Evolutionary conservation across 2,797 vertebrate genomes (phyloP).

Genomic region (Nasua narica): DNA sequence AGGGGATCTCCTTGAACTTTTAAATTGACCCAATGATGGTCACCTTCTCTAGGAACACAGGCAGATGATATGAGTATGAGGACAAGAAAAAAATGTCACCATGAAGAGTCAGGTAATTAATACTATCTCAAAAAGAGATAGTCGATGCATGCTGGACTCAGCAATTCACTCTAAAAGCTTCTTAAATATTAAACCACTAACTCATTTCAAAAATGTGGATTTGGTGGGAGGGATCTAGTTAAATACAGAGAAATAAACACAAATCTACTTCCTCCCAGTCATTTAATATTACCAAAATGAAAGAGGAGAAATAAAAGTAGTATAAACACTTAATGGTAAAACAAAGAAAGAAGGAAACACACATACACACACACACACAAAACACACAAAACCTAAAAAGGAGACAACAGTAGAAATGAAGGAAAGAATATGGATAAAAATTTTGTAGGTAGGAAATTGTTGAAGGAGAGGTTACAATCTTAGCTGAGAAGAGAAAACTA

Average conservation of each 20-base stretch:
- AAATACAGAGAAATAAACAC: not conserved
- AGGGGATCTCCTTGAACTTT: not conserved
- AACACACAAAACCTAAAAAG: not conserved
- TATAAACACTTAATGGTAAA: not conserved
- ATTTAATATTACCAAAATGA: not conserved
- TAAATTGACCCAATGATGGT: not conserved
- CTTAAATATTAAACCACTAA: not conserved
- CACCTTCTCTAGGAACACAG: not conserved
- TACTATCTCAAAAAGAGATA: not conserved
- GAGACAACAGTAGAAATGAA: not conserved
- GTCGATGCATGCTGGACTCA: not conserved
- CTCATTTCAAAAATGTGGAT: not conserved
- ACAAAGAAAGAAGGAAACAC: not conserved
- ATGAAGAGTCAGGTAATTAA: not conserved
- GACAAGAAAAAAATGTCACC: not conserved
- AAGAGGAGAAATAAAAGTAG: not conserved
- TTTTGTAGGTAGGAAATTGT: not conserved
- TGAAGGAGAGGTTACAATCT: not conserved
- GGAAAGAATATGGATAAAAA: not conserved
- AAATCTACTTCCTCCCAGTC: not conserved
- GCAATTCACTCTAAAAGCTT: not conserved
- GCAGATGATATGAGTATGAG: not conserved
- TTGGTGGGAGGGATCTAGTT: not conserved
- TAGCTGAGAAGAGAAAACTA: not conserved
- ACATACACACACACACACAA: not conserved